Percentiles rank a stretch among this genome's conserved stretches.
phyloP scores from a whole-genome alignment of 2,888 invertebrate species.

The Lycocerus yunnanus region DNA sequence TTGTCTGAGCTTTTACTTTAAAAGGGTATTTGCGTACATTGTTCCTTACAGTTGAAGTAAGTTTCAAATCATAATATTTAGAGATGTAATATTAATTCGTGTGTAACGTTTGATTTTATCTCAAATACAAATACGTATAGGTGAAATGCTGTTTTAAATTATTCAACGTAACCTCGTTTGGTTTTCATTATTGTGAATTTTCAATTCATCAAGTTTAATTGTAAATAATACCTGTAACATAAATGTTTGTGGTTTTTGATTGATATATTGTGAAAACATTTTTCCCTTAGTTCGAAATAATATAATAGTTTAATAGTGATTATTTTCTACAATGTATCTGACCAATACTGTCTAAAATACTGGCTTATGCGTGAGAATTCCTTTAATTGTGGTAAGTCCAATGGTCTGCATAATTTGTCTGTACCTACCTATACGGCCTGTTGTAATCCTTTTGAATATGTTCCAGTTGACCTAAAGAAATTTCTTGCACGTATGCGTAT shows the following conservation, averaged over 20 bases:
- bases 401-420: background rate
- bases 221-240: background rate
- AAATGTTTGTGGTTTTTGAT: background rate
- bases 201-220: background rate
- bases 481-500: constrained; percentile 23
- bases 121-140: background rate
- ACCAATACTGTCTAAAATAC: background rate
- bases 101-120: constrained; percentile 10
- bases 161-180: background rate
- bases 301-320: background rate
- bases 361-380: background rate
- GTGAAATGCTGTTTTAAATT: background rate
- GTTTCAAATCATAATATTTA: constrained; percentile 35
- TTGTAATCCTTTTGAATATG: constrained; percentile 5
- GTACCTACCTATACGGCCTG: background rate
- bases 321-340: background rate
- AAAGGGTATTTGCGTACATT: constrained; percentile 35
- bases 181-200: background rate
- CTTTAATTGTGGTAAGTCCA: background rate
- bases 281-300: background rate
- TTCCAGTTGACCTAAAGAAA: constrained; percentile 14
- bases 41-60: constrained; percentile 32
- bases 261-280: background rate
- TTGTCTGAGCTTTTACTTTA: background rate
- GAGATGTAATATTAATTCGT: constrained; percentile 15